Evolutionary conservation across 2,888 invertebrate genomes (phyloP), one percentile per base, ranked within the genome.

Genomic region (Rhimphoctona megacephalus): DNA sequence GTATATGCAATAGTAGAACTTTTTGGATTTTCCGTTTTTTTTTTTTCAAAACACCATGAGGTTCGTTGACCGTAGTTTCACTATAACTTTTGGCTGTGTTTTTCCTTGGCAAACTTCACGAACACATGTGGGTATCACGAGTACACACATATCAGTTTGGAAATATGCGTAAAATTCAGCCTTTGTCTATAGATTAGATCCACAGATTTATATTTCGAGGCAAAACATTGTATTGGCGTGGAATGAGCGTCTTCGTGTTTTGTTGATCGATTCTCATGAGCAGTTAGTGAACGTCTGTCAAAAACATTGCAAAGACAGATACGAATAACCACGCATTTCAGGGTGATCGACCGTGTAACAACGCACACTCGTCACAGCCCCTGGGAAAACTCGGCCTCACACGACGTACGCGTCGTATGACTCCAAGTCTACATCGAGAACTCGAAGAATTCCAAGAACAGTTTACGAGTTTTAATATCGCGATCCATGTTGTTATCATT

Each of bases 221-320:
- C 17, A 17, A 22, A 43, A 22, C 25, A 74, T 14, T 30, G 66
- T 74, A 33, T 22, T 8, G 30, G 67, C 46, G 19, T 61, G 19
- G 30, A 43, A 57, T 67, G 52, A 25, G 36, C 17, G 67, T 81
- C 36, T 22, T 9, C 19, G 66, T 81, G 66, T 73, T 25, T 66
- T 36, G 17, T 43, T 81, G 77, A 67, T 81, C 85, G 81, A 85
- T 81, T 67, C 72, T 81, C 85, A 73, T 61, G 70, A 33, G 33
- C 52, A 78, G 81, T 81, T 77, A 66, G 64, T 66, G 57, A 70
- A 81, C 64, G 69, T 76, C 61, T 52, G 22, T 67, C 76, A 64
- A 77, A 72, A 85, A 77, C 61, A 81, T 72, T n/a, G 46, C 70
- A 66, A 25, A 81, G 81, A 67, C n/a, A 43, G 67, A 52, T 19